Evolutionary conservation across 37 sponge, comb jelly and placozoan species (phyloP).

Genomic region (Beroe ovata): DNA sequence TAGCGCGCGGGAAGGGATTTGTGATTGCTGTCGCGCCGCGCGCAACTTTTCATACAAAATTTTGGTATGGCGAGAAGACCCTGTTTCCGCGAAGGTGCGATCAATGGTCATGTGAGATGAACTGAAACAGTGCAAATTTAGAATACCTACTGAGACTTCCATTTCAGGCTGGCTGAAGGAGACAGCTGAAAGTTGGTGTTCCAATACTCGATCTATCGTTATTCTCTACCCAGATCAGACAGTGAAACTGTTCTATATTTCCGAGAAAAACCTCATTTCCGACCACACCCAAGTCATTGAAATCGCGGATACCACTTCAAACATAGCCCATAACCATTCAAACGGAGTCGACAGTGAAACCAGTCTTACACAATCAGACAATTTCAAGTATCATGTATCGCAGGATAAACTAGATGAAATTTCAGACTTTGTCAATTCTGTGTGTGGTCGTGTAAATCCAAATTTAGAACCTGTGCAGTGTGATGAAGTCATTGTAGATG

Average conservation of each 20-base stretch:
- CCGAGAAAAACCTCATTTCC: too few species aligned
- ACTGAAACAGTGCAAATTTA: too few species aligned
- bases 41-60: too few species aligned
- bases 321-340: background rate
- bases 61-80: too few species aligned
- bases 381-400: background rate
- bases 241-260: background rate
- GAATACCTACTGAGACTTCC: too few species aligned
- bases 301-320: background rate
- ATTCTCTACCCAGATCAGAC: background rate
- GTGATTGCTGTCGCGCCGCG: too few species aligned
- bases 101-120: too few species aligned
- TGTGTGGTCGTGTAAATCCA: background rate
- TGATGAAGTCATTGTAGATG: background rate
- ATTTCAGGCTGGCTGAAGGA: constrained; percentile 39
- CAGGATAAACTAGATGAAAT: constrained; percentile 19
- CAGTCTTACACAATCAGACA: background rate
- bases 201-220: background rate
- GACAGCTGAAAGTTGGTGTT: background rate
- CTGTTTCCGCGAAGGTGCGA: too few species aligned
- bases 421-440: constrained; percentile 1
- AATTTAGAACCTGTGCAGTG: background rate
- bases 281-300: background rate
- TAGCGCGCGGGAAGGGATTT: too few species aligned
- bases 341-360: background rate